Evolutionary conservation across 92 coral and sea anemone genomes (phyloP).

Genomic region (Phymanthus crucifer): DNA sequence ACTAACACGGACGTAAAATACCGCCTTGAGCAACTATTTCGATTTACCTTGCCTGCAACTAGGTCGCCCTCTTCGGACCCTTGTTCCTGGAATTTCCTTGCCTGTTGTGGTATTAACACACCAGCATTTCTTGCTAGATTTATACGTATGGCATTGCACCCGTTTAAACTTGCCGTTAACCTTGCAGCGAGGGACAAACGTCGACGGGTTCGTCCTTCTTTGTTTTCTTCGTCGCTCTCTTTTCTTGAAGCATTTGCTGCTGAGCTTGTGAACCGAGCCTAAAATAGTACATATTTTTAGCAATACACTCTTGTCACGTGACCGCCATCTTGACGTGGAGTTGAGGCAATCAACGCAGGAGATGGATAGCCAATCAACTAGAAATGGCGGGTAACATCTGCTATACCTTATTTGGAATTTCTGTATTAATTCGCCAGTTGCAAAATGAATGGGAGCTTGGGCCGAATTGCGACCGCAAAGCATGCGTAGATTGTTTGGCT

Average conservation of each 20-base stretch:
- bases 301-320: no score
- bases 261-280: neutral
- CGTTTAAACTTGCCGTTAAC: slow-evolving; percentile 69
- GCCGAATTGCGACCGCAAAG: no score
- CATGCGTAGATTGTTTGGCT: no score
- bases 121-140: slow-evolving; percentile 69
- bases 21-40: neutral
- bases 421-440: no score
- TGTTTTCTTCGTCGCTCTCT: slow-evolving; percentile 54
- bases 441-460: no score
- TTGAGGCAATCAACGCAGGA: no score
- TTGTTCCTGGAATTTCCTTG: slow-evolving; percentile 62
- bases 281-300: neutral
- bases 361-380: no score
- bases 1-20: no score
- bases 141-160: slow-evolving; percentile 63
- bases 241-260: slow-evolving; percentile 48
- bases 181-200: slow-evolving; percentile 76
- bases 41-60: slow-evolving; percentile 72
- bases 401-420: no score
- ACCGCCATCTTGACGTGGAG: no score
- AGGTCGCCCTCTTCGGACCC: slow-evolving; percentile 49
- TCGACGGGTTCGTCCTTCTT: slow-evolving; percentile 21
- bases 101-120: slow-evolving; percentile 76
- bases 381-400: no score